phyloP scores from a whole-genome alignment of 2,113 vertebrate species.

The Burhinus bistriatus region DNA sequence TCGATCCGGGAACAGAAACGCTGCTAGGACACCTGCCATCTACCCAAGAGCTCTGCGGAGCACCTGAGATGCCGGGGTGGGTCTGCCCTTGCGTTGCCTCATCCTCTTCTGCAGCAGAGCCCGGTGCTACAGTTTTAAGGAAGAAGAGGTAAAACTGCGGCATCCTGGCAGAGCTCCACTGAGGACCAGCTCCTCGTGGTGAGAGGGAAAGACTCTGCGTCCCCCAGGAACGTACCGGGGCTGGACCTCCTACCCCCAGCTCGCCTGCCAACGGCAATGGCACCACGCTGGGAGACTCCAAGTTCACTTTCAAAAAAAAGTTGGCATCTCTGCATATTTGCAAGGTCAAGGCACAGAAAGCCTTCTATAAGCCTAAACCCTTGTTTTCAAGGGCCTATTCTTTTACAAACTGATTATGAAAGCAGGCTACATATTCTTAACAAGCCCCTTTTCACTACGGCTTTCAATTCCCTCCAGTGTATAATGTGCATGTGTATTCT shows the following conservation, averaged over 20 bases:
- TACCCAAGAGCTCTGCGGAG: not conserved
- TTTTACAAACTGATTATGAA: slow-evolving; percentile 43
- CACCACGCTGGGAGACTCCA: slow-evolving; percentile 44
- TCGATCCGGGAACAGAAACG: fast-evolving
- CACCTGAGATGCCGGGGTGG: fast-evolving
- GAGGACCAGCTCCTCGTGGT: not conserved
- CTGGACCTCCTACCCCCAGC: not conserved
- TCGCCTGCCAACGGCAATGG: slow-evolving; percentile 1
- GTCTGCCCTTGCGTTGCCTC: fast-evolving
- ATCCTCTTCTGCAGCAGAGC: not conserved
- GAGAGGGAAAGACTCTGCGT: not conserved
- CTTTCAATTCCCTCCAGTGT: slow-evolving; percentile 49
- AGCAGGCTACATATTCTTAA: slow-evolving; percentile 59
- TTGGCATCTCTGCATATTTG: slow-evolving; percentile 46
- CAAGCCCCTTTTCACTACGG: slow-evolving; percentile 60
- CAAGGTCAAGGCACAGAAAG: slow-evolving; percentile 63
- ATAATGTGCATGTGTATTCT: slow-evolving; percentile 71
- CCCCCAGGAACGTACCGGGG: not conserved
- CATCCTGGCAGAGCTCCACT: not conserved
- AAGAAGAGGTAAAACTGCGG: not conserved
- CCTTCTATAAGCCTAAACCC: slow-evolving; percentile 19
- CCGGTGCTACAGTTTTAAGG: not conserved
- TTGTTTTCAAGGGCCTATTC: slow-evolving; percentile 66
- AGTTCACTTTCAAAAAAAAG: slow-evolving; percentile 28
- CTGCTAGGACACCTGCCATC: not conserved